Conservation (phyloP, 2,113 vertebrate species). For the Felis chaus region DNA sequence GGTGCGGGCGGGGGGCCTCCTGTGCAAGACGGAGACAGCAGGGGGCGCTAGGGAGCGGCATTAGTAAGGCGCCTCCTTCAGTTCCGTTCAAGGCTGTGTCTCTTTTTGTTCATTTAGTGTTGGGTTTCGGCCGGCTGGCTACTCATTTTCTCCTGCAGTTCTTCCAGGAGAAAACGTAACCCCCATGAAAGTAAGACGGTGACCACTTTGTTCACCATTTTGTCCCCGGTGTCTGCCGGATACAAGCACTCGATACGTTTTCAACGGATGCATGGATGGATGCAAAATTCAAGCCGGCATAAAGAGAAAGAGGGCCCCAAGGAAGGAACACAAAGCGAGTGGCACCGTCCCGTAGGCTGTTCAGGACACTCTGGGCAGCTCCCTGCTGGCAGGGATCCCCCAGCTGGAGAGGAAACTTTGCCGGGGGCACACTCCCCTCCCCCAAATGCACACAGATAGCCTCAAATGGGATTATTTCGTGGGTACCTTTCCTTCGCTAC, state of each 20-base stretch:
- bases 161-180: background rate
- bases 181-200: background rate
- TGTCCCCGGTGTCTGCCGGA: background rate
- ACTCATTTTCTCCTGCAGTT: background rate
- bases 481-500: background rate
- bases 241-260: background rate
- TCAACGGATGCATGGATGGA: background rate
- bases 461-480: background rate
- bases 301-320: background rate
- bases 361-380: background rate
- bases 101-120: background rate
- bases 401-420: background rate
- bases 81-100: background rate
- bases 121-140: background rate
- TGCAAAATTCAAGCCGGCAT: background rate
- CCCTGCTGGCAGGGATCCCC: background rate
- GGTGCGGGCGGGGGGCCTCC: background rate
- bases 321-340: background rate
- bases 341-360: background rate
- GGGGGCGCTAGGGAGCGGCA: background rate
- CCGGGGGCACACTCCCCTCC: background rate
- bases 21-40: background rate
- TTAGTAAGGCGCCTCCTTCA: rapidly evolving
- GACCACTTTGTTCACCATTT: background rate
- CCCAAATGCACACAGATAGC: background rate